A percentile compares a stretch with the other conserved stretches of the same genome.
Evolutionary conservation across 2,113 vertebrate species (phyloP).

Genomic region (Microtus richardsoni): DNA sequence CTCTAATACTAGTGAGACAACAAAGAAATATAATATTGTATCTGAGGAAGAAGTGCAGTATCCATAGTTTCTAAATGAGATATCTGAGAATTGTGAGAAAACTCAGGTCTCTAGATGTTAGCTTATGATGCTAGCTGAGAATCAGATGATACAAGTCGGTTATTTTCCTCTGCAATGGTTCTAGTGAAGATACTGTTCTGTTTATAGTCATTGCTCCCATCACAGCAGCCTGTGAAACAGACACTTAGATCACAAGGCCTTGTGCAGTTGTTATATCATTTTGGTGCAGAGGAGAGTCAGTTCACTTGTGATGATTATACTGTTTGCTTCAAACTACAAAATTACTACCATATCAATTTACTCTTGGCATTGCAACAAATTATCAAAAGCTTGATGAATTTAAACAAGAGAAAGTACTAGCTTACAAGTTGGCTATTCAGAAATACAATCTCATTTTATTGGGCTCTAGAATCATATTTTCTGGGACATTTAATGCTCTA

Average conservation of each 20-base stretch:
- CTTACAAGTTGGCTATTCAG: neutral
- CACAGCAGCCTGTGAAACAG: neutral
- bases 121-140: neutral
- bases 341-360: neutral
- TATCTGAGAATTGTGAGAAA: neutral
- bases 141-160: neutral
- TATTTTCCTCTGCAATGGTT: neutral
- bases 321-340: neutral
- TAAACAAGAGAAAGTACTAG: neutral
- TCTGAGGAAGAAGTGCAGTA: neutral
- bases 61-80: neutral
- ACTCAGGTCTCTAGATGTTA: neutral
- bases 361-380: neutral
- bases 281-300: accelerated
- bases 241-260: neutral
- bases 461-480: neutral
- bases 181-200: neutral
- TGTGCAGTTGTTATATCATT: neutral
- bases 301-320: neutral
- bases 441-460: neutral
- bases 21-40: neutral
- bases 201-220: neutral
- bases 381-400: neutral
- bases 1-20: neutral
- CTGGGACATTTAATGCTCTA: neutral